Base-by-base conservation (phyloP, 2,113 vertebrate species). In the Atractosteus spatula region DNA sequence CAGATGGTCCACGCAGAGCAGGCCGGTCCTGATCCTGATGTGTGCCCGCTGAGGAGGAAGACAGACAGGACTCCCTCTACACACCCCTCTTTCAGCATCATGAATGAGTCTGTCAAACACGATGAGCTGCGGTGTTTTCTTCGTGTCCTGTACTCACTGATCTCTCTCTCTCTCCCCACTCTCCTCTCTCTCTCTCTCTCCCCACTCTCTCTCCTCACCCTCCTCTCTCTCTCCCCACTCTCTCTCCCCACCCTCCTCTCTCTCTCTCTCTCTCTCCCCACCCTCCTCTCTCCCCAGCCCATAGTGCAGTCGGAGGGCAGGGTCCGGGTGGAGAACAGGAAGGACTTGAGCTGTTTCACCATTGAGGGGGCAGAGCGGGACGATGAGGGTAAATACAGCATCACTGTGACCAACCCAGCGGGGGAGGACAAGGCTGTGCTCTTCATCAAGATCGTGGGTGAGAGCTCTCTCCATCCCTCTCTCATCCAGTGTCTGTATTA, bases 381-480 rank as follows among this genome's bases (percentile, higher is more conserved):
- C 0, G 96, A 97, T 0, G 94, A 96, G 82, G 93, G 89, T 0
- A 71, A 11, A 1, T 97, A 97, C 79, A 85, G 80, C 77, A 95
- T 97, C 86, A 90, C 87, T 3, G 94, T 97, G 67, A 86, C 84
- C 61, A 97, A 97, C 82, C 93, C 95, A 0, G 82, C 64, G 0
- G 96, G 96, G 57, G 94, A 95, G 64, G 95, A 97, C 68, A 83
- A 89, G 62, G 94, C 91, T 12, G 75, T 88, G 42, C 55, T 97
- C 75, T 77, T 80, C 3, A 7, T 97, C 77, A 91, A 80, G 72
- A 88, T 97, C 29, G 95, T 97, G 42, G 96, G 96, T 97, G 68
- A 77, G 91, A 80, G 16, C 62, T 66, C 8, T 64, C 7, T 64
- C 14, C 29, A 29, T 8, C 14, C 29, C 13, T n/a, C 13, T 17